Conservation (phyloP, 2,797 vertebrate species). For the Anabacerthia variegaticeps region DNA sequence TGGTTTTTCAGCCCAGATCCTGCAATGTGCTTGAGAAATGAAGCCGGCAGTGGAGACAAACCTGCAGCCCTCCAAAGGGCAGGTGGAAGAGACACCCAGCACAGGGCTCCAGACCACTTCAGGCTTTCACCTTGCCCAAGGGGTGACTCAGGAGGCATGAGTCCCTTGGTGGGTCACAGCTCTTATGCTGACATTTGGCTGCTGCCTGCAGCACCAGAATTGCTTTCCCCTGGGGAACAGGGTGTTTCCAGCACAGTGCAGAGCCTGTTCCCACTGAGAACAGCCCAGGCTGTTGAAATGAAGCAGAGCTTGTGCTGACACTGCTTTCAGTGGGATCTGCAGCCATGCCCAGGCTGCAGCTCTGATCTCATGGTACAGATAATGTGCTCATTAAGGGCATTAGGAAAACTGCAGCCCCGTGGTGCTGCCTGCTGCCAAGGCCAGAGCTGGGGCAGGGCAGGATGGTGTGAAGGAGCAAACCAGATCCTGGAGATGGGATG, state of each 20-base stretch:
- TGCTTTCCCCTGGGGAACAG: not conserved
- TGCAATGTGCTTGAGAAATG: not conserved
- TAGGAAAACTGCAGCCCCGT: not conserved
- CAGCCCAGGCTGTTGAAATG: not conserved
- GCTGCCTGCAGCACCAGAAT: not conserved
- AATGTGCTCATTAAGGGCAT: not conserved
- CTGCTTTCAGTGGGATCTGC: not conserved
- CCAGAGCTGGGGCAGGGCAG: not conserved
- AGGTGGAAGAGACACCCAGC: not conserved
- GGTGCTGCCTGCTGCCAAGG: not conserved
- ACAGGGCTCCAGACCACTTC: not conserved
- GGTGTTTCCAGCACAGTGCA: not conserved
- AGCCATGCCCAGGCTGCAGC: not conserved
- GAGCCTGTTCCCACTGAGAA: not conserved
- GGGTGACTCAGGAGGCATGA: not conserved
- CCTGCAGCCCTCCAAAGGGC: not conserved
- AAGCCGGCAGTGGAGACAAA: not conserved
- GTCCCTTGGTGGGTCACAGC: not conserved
- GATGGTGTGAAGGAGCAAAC: not conserved
- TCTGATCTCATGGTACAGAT: not conserved
- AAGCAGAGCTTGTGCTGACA: conserved; percentile 12
- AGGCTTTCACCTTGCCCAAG: not conserved
- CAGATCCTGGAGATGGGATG: not conserved
- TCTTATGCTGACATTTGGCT: not conserved
- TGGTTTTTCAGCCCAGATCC: not conserved